Evolutionary conservation across 2,113 vertebrate species (phyloP).

Genomic region (Herpetotheres cachinnans): DNA sequence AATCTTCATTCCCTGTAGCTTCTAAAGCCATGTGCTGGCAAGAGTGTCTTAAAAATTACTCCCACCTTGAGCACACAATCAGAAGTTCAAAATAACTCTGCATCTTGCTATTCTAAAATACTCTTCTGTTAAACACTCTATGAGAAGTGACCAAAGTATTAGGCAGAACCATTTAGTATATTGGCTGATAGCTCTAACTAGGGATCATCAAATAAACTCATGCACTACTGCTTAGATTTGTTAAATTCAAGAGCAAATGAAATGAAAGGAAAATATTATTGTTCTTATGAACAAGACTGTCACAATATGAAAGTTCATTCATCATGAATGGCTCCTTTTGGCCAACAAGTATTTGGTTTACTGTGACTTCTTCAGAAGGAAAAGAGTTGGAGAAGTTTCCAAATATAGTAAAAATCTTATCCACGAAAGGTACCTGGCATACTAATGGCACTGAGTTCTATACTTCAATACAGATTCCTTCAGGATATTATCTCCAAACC

Average conservation of each 20-base stretch:
- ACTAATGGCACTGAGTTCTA: background rate
- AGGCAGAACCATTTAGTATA: background rate
- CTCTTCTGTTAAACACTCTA: background rate
- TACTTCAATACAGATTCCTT: constrained; percentile 81
- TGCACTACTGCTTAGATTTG: background rate
- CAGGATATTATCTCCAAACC: constrained; percentile 91
- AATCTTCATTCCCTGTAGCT: background rate
- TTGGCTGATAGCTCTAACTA: background rate
- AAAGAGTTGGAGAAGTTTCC: background rate
- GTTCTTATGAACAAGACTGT: background rate
- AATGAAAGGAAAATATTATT: background rate
- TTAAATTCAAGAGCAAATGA: background rate
- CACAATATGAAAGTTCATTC: background rate
- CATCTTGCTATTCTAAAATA: background rate
- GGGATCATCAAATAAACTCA: background rate
- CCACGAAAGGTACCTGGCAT: background rate
- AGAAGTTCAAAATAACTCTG: background rate
- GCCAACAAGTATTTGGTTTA: background rate
- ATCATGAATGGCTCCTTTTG: background rate
- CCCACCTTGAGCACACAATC: background rate
- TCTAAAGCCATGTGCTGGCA: background rate
- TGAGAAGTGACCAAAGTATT: background rate
- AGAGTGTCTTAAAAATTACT: background rate
- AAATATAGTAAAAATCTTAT: background rate
- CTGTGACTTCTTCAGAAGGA: background rate